A percentile compares a stretch with the other conserved stretches of the same genome.
Evolutionary conservation across 2,888 invertebrate genomes (phyloP).

Genomic region (Scrobipalpa atriplicella): DNA sequence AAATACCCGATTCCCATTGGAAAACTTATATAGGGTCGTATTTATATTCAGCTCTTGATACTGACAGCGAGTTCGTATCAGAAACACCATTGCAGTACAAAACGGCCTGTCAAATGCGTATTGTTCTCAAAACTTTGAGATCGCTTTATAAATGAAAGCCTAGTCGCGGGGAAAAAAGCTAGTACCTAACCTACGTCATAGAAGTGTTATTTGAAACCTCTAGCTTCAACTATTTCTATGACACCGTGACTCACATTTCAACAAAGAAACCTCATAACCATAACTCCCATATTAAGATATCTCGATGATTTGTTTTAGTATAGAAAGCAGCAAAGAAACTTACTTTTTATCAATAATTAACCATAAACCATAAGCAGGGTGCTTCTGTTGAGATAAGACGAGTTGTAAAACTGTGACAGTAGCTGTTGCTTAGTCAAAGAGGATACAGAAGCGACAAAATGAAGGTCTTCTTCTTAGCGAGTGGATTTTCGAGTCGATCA

Average conservation of each 20-base stretch:
- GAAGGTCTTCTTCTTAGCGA: neutral
- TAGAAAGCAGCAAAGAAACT: neutral
- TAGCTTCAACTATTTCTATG: neutral
- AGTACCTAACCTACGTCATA: no score
- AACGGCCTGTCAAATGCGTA: no score
- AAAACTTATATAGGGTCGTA: no score
- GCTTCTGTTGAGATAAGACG: constrained; percentile 69
- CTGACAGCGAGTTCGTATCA: no score
- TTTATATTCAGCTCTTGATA: no score
- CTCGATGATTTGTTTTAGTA: constrained; percentile 16
- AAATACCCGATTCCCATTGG: no score
- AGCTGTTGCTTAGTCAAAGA: constrained; percentile 10
- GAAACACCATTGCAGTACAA: no score
- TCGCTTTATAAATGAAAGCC: no score
- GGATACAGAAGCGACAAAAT: neutral
- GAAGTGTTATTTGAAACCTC: no score
- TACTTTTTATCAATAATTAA: constrained; percentile 43
- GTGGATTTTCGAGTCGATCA: no score
- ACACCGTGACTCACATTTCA: neutral
- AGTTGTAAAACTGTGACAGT: neutral
- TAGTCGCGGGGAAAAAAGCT: no score
- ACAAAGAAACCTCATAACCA: constrained; percentile 25
- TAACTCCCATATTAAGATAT: constrained; percentile 15
- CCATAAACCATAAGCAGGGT: constrained; percentile 43
- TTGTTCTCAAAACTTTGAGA: no score